These are phyloP conservation scores for Panthera uncia DNA, from an alignment of 2,113 vertebrate species.

Conservation along the genomic window DNA sequence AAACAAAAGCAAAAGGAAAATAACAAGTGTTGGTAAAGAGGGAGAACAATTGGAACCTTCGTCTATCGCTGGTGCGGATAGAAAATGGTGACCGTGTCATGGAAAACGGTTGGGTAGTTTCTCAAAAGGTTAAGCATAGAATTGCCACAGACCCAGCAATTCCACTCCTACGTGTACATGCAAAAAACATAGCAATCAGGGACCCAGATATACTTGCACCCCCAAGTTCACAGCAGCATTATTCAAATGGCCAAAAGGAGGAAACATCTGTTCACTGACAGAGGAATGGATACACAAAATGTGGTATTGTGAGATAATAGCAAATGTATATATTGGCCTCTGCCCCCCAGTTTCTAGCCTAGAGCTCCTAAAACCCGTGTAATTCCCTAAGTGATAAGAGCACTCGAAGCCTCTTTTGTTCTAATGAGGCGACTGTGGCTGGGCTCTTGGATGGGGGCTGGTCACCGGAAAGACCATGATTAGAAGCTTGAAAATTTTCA, in stretches of 20 bases:
- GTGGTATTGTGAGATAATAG: neutral
- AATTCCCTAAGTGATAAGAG: neutral
- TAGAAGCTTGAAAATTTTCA: neutral
- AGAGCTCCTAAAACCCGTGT: neutral
- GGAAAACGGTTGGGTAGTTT: neutral
- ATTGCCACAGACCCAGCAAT: neutral
- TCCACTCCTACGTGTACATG: fast-evolving
- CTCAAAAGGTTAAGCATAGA: neutral
- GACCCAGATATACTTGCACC: neutral
- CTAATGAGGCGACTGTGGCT: neutral
- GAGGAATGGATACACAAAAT: neutral
- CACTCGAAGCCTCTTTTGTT: neutral
- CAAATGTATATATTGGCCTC: neutral
- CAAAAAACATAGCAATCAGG: neutral
- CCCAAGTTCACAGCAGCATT: neutral
- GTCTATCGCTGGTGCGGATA: neutral
- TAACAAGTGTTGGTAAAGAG: neutral
- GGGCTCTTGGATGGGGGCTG: neutral
- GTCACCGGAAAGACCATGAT: neutral
- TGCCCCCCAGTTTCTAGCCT: neutral
- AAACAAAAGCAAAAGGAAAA: neutral
- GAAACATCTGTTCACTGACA: neutral
- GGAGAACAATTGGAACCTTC: neutral
- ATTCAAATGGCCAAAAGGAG: neutral
- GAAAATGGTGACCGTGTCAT: neutral